phyloP scores from a whole-genome alignment of 1,140 invertebrate species.

The Sipha flava region DNA sequence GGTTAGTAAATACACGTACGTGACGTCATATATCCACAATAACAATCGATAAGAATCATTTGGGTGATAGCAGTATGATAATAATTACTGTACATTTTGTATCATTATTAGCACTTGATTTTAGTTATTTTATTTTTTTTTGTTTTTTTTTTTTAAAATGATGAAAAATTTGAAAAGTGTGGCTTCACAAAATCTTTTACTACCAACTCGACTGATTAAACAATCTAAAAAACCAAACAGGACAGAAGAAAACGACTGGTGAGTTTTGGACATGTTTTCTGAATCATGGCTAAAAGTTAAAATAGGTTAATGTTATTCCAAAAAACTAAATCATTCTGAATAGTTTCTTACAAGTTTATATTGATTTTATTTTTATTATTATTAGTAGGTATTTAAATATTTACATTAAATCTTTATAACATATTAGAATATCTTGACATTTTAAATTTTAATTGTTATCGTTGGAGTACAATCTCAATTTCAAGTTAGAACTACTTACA shows the following conservation, averaged over 20 bases:
- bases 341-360: too few species aligned
- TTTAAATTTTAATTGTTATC: too few species aligned
- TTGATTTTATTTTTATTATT: too few species aligned
- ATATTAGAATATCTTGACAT: too few species aligned
- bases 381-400: too few species aligned
- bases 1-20: neutral
- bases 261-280: neutral
- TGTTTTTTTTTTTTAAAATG: conserved; percentile 4
- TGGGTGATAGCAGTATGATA: neutral
- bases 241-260: neutral
- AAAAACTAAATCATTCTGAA: too few species aligned
- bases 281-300: too few species aligned
- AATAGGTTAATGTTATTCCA: too few species aligned
- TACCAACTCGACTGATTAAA: neutral
- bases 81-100: neutral
- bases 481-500: too few species aligned
- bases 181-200: neutral
- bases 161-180: conserved; percentile 19
- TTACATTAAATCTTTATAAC: too few species aligned
- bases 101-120: neutral
- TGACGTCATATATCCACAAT: neutral
- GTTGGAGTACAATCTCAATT: too few species aligned
- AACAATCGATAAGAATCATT: neutral
- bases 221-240: neutral
- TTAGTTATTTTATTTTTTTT: neutral